Evolutionary conservation across 1,140 invertebrate genomes (phyloP).

Genomic region (Bradynema listronoti): DNA sequence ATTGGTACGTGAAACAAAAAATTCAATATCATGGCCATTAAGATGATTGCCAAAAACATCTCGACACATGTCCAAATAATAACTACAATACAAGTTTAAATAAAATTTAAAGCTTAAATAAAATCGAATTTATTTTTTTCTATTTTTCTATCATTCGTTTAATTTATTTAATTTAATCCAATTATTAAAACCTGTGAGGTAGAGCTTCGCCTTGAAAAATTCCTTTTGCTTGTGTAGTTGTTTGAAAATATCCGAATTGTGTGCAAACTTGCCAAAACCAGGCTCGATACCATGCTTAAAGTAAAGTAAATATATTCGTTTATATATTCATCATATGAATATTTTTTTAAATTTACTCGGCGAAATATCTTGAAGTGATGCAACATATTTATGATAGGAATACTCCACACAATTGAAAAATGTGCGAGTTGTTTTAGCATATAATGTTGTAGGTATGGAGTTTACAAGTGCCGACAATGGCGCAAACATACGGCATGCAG

Average conservation of each 20-base stretch:
- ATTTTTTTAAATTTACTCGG: neutral
- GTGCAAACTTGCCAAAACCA: conserved; percentile 11
- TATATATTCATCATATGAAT: neutral
- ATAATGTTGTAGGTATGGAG: too few species aligned
- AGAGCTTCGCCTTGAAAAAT: neutral
- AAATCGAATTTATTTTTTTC: neutral
- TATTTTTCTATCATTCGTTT: neutral
- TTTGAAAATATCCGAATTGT: conserved; percentile 12
- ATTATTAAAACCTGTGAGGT: neutral
- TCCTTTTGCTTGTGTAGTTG: neutral
- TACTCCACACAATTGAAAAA: neutral
- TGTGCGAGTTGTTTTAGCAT: too few species aligned
- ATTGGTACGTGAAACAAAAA: conserved; percentile 1
- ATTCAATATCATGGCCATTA: neutral
- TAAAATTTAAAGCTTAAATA: neutral
- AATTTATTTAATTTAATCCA: neutral
- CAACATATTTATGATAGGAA: neutral
- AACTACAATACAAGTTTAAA: neutral
- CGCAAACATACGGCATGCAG: too few species aligned
- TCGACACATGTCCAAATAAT: neutral
- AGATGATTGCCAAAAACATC: conserved; percentile 6
- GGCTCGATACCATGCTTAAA: conserved; percentile 10
- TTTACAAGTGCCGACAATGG: too few species aligned
- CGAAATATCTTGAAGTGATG: neutral
- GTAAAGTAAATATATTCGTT: neutral